Evolutionary conservation across 92 coral and sea anemone genomes (phyloP).

Genomic region (Isaurus tuberculatus): DNA sequence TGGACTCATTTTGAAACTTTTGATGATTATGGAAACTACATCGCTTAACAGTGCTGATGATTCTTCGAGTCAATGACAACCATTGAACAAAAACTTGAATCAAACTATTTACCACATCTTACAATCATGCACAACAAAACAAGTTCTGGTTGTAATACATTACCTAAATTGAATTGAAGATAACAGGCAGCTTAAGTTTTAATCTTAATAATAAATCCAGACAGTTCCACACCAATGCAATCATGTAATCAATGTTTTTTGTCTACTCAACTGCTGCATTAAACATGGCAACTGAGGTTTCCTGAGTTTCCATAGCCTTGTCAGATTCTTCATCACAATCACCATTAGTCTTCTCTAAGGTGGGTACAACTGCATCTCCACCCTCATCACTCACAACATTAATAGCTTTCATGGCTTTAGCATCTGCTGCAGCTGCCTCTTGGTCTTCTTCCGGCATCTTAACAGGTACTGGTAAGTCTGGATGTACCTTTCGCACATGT

Average conservation of each 20-base stretch:
- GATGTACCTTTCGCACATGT: constrained; percentile 89
- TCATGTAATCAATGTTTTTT: not conserved
- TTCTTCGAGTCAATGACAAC: too few relatives aligned
- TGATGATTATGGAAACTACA: too few relatives aligned
- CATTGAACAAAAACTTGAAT: too few relatives aligned
- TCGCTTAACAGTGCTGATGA: too few relatives aligned
- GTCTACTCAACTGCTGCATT: constrained; percentile 7
- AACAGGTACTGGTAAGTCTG: constrained; percentile 85
- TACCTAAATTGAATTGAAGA: too few relatives aligned
- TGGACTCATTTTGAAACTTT: too few relatives aligned
- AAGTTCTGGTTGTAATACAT: too few relatives aligned
- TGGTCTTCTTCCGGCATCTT: constrained; percentile 37
- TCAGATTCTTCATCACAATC: not conserved
- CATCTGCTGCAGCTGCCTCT: constrained; percentile 33
- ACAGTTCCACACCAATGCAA: too few relatives aligned
- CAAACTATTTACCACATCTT: too few relatives aligned
- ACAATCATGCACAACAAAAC: too few relatives aligned
- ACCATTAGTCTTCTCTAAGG: not conserved
- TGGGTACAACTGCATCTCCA: constrained; percentile 31
- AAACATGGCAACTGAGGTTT: constrained; percentile 18
- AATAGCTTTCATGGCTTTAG: constrained; percentile 28
- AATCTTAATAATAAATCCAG: too few relatives aligned
- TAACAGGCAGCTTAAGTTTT: too few relatives aligned
- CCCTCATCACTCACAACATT: not conserved
- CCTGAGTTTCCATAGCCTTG: not conserved